These are phyloP conservation scores for Microtus oregoni DNA, from an alignment of 2,113 vertebrate genomes.

Conservation along the genomic window DNA sequence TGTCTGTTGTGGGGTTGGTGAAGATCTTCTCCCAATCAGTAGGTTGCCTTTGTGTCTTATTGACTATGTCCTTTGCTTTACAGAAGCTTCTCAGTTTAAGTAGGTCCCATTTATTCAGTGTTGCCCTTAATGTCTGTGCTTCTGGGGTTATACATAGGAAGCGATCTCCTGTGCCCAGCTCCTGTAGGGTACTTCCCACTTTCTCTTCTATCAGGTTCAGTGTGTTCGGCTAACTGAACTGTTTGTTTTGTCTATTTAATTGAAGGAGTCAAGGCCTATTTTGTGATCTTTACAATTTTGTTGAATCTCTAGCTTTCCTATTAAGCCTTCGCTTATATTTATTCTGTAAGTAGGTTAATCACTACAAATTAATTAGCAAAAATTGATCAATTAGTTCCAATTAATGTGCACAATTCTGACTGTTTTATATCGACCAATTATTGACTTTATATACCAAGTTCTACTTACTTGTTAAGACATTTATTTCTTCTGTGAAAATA, in stretches of 20 bases:
- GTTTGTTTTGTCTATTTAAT: background rate
- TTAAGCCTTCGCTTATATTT: background rate
- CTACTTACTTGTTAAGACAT: background rate
- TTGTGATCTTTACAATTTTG: background rate
- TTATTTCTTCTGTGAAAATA: background rate
- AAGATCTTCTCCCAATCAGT: no score
- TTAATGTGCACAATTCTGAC: background rate
- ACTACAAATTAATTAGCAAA: background rate
- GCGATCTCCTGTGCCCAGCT: no score
- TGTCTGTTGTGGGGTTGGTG: no score
- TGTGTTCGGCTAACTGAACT: background rate
- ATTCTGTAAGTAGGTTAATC: background rate
- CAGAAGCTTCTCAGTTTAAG: no score
- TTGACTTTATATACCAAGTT: background rate
- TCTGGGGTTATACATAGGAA: no score
- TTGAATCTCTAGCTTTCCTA: background rate
- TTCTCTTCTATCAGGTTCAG: no score
- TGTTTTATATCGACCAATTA: background rate
- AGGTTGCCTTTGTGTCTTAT: no score
- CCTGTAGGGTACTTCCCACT: no score
- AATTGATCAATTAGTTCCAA: constrained; percentile 13
- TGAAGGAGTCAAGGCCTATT: background rate
- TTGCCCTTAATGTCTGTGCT: no score
- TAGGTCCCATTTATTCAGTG: no score
- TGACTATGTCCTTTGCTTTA: no score